These are phyloP conservation scores for Leucoma salicis DNA, from an alignment of 2,888 invertebrate species.

Conservation along the genomic window DNA sequence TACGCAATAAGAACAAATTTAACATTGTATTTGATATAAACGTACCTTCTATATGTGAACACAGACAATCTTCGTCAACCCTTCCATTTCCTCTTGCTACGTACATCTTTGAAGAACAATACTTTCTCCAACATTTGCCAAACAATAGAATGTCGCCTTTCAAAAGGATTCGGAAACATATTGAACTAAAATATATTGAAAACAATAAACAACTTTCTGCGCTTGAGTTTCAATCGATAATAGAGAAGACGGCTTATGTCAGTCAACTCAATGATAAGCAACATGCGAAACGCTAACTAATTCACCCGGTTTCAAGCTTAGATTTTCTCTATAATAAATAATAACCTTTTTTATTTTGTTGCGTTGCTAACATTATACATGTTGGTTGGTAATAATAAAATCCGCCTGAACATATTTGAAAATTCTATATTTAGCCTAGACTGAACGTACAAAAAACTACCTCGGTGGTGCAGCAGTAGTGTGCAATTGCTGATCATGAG, in stretches of 20 bases:
- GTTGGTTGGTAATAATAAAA: too few species aligned
- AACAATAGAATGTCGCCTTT: constrained; percentile 81
- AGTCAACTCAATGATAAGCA: constrained; percentile 27
- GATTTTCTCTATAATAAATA: too few species aligned
- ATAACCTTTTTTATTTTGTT: too few species aligned
- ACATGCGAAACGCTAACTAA: neutral
- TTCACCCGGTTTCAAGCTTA: neutral
- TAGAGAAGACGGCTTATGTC: constrained; percentile 23
- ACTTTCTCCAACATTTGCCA: constrained; percentile 77
- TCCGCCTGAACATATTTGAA: too few species aligned
- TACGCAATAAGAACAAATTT: too few species aligned
- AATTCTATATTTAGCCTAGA: too few species aligned
- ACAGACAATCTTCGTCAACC: constrained; percentile 16
- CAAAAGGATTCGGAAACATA: constrained; percentile 84
- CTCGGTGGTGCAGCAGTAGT: too few species aligned
- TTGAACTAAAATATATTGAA: constrained; percentile 18
- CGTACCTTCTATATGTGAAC: neutral
- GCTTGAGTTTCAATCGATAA: constrained; percentile 10
- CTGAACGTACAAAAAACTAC: too few species aligned
- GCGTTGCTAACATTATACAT: too few species aligned
- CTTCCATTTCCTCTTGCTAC: constrained; percentile 18
- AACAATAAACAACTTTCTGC: constrained; percentile 13
- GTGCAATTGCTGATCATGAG: too few species aligned
- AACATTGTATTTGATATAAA: too few species aligned
- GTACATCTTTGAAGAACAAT: constrained; percentile 47